A percentile compares a stretch with the other conserved stretches of the same genome.
These are phyloP conservation scores for Dryocosmus kuriphilus DNA, from an alignment of 2,888 invertebrate species.

Conservation along the genomic window DNA sequence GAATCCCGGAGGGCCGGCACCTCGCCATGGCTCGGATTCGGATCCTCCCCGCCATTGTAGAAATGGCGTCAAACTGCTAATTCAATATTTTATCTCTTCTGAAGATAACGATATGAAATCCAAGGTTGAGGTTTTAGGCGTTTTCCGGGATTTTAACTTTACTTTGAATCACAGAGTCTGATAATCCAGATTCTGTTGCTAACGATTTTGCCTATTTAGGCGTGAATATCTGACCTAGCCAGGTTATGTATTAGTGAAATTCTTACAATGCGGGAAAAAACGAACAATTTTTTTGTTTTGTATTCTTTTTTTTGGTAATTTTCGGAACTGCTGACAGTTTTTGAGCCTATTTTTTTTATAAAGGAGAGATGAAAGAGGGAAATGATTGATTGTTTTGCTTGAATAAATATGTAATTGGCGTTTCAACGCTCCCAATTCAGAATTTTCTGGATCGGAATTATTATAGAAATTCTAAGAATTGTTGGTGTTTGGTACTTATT, in stretches of 20 bases:
- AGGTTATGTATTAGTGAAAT: neutral
- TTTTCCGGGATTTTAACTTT: neutral
- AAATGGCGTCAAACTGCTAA: slow-evolving; percentile 60
- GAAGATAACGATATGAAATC: slow-evolving; percentile 31
- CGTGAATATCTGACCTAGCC: neutral
- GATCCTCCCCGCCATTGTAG: slow-evolving; percentile 70
- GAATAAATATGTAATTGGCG: neutral
- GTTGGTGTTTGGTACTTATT: neutral
- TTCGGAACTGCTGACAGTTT: neutral
- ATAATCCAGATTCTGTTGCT: neutral
- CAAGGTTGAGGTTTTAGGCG: neutral
- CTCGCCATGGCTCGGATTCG: slow-evolving; percentile 20
- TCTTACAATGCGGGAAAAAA: neutral
- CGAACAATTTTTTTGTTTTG: neutral
- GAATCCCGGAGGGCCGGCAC: slow-evolving; percentile 12
- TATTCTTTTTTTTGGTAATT: neutral
- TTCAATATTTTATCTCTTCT: neutral
- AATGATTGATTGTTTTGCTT: neutral
- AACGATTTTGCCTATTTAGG: neutral
- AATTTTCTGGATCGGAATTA: neutral
- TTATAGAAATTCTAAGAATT: neutral
- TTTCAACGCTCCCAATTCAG: neutral
- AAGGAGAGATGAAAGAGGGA: neutral
- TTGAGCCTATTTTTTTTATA: neutral
- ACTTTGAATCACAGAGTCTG: too few relatives aligned